Percentiles rank a stretch among this genome's conserved stretches.
phyloP scores from a whole-genome alignment of 2,113 vertebrate genomes.

The Hyperoodon ampullatus region DNA sequence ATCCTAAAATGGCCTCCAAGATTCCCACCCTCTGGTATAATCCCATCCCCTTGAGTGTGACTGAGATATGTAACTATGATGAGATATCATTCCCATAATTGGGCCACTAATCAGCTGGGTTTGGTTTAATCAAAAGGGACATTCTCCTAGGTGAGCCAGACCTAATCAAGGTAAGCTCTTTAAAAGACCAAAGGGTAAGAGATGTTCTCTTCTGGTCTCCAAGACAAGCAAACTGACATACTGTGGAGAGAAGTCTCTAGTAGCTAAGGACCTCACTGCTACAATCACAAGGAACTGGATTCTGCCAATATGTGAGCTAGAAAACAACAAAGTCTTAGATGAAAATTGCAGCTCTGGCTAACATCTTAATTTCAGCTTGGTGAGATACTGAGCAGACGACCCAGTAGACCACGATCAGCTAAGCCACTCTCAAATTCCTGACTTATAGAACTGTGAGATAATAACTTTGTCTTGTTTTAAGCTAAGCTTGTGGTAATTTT shows the following conservation, averaged over 20 bases:
- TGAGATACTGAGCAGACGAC: not conserved
- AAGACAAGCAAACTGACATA: not conserved
- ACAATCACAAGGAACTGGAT: not conserved
- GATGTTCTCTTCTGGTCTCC: not conserved
- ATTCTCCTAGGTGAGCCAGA: not conserved
- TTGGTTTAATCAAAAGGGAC: slow-evolving; percentile 14
- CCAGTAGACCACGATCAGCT: not conserved
- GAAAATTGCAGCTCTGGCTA: not conserved
- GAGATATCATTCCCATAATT: not conserved
- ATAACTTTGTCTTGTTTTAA: slow-evolving; percentile 5
- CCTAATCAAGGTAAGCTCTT: not conserved
- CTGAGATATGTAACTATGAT: slow-evolving; percentile 31
- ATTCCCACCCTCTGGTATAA: not conserved
- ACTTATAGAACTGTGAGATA: not conserved
- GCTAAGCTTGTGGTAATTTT: not conserved
- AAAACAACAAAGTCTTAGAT: not conserved
- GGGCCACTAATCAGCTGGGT: not conserved
- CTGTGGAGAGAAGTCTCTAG: not conserved
- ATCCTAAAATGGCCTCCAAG: not conserved
- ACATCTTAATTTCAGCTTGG: not conserved
- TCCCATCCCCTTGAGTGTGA: not conserved
- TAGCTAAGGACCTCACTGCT: not conserved
- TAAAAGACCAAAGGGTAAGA: not conserved
- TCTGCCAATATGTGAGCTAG: not conserved
- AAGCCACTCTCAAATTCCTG: not conserved